A percentile compares a stretch with the other conserved stretches of the same genome.
These are phyloP conservation scores for Cephonodes hylas DNA, from an alignment of 2,888 invertebrate species.

Conservation along the genomic window DNA sequence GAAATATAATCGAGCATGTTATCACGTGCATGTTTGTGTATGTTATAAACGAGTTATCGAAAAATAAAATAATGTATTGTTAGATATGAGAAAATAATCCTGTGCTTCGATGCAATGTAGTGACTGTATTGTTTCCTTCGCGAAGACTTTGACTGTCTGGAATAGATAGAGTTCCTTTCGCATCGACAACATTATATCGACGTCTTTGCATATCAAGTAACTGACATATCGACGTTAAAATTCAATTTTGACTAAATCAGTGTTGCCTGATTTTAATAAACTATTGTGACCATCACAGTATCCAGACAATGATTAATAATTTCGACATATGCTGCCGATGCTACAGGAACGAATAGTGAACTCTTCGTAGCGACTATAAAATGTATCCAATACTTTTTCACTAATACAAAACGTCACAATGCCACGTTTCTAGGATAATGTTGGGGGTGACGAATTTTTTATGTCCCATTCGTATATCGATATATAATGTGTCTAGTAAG, in stretches of 20 bases:
- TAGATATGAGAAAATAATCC: constrained; percentile 59
- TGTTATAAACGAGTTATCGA: constrained; percentile 73
- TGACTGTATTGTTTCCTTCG: constrained; percentile 45
- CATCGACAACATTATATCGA: constrained; percentile 15
- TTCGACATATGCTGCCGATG: neutral
- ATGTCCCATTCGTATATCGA: constrained; percentile 44
- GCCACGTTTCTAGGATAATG: constrained; percentile 58
- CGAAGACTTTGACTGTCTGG: constrained; percentile 9
- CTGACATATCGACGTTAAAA: constrained; percentile 5
- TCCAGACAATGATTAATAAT: neutral
- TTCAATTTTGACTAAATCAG: constrained; percentile 22
- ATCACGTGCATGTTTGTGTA: constrained; percentile 69
- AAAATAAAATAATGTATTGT: constrained; percentile 62
- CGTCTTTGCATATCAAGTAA: constrained; percentile 3
- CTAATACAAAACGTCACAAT: constrained; percentile 57
- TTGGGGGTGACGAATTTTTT: constrained; percentile 56
- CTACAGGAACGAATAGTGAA: constrained; percentile 17
- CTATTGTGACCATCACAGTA: neutral
- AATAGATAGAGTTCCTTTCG: constrained; percentile 23
- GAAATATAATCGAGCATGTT: constrained; percentile 54
- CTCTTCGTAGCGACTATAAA: constrained; percentile 63
- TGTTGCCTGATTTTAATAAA: neutral
- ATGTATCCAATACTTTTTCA: constrained; percentile 69
- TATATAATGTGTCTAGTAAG: constrained; percentile 34
- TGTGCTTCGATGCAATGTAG: constrained; percentile 64